Conservation (phyloP, 2,888 invertebrate species). For the Zele albiditarsus region DNA sequence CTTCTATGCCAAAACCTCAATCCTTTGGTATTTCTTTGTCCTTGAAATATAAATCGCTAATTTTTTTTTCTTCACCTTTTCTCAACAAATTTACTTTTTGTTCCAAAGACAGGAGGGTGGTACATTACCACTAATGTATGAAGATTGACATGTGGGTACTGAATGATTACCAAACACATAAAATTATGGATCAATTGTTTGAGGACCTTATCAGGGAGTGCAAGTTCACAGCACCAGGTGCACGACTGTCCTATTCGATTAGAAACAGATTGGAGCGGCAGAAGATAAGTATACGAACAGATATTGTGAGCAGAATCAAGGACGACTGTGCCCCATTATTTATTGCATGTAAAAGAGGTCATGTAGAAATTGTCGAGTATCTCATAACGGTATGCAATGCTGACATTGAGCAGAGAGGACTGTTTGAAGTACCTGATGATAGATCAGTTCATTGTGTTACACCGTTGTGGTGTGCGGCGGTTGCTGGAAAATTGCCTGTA, state of each 20-base stretch:
- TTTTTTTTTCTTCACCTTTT: neutral
- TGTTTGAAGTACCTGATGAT: conserved; percentile 89
- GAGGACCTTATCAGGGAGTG: conserved; percentile 80
- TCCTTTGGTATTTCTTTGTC: neutral
- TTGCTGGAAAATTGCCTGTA: conserved; percentile 85
- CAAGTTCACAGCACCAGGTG: conserved; percentile 80
- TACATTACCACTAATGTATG: neutral
- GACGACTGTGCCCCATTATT: conserved; percentile 89
- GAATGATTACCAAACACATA: conserved; percentile 21
- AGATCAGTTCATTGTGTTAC: conserved; percentile 87
- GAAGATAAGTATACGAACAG: conserved; percentile 77
- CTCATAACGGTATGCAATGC: conserved; percentile 87
- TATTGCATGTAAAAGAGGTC: conserved; percentile 85
- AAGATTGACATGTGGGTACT: conserved; percentile 28
- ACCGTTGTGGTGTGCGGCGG: conserved; percentile 94
- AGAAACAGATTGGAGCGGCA: conserved; percentile 76
- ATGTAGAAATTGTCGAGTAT: conserved; percentile 89
- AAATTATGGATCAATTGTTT: conserved; percentile 74
- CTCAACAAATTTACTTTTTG: neutral
- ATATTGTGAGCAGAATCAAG: conserved; percentile 80
- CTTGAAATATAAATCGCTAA: neutral
- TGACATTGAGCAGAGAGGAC: conserved; percentile 88
- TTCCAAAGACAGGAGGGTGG: neutral
- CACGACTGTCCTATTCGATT: conserved; percentile 76
- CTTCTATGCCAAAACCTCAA: neutral